phyloP scores from a whole-genome alignment of 2,113 vertebrate species.

The Plotosus lineatus region DNA sequence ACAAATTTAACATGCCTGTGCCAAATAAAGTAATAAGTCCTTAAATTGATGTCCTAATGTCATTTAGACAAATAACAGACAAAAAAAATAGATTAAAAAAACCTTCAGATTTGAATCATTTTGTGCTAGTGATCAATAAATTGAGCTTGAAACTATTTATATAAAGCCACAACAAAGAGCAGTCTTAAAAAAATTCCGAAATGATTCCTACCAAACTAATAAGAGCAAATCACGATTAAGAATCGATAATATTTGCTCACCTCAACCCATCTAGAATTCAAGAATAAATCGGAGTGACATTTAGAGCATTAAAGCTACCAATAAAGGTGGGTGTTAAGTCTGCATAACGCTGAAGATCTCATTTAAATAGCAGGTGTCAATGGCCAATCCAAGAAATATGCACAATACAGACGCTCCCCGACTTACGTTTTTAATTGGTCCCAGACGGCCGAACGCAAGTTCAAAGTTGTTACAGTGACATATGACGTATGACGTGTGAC shows the following conservation, averaged over 20 bases:
- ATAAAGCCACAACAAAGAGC: not conserved
- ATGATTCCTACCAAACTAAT: slow-evolving; percentile 1
- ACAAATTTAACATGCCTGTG: not conserved
- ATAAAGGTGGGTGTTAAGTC: not conserved
- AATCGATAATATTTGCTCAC: not conserved
- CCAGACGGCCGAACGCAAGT: too few relatives aligned
- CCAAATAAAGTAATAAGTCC: not conserved
- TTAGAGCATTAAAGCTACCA: not conserved
- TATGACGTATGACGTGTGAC: too few relatives aligned
- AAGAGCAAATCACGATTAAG: not conserved
- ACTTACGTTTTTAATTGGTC: too few relatives aligned
- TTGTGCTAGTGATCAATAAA: slow-evolving; percentile 1
- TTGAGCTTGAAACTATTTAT: not conserved
- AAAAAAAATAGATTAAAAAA: too few relatives aligned
- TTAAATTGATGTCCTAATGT: slow-evolving; percentile 16
- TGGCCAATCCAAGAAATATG: not conserved
- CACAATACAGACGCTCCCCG: too few relatives aligned
- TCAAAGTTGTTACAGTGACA: too few relatives aligned
- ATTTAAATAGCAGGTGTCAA: not conserved
- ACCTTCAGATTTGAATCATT: not conserved
- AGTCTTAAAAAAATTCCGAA: not conserved
- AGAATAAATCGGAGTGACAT: not conserved
- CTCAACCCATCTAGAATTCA: not conserved
- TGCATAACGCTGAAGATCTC: not conserved
- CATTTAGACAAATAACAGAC: not conserved